A percentile compares a stretch with the other conserved stretches of the same genome.
Conservation (phyloP, 2,888 invertebrate species). For the Gastrophysa polygoni region DNA sequence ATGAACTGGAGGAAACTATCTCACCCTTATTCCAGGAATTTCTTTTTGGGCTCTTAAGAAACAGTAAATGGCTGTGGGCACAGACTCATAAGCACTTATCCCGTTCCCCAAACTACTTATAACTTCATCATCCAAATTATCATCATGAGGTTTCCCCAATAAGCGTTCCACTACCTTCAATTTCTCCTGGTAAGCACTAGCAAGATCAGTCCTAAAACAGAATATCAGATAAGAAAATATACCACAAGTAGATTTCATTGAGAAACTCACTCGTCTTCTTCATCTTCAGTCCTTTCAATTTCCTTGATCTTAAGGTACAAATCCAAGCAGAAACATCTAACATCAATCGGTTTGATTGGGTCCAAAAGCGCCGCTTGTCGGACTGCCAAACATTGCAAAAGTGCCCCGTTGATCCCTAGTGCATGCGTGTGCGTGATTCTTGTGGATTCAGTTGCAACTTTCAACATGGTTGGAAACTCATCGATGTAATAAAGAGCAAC, state of each 20-base stretch:
- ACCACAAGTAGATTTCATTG: constrained; percentile 19
- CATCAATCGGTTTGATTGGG: constrained; percentile 59
- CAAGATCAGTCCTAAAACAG: constrained; percentile 13
- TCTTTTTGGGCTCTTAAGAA: constrained; percentile 64
- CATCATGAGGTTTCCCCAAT: constrained; percentile 54
- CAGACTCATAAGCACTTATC: constrained; percentile 70
- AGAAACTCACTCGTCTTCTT: constrained; percentile 39
- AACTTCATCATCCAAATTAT: constrained; percentile 60
- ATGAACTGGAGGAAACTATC: neutral
- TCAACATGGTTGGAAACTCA: constrained; percentile 60
- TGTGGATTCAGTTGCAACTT: constrained; percentile 61
- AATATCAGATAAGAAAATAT: too few relatives aligned
- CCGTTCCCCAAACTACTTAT: constrained; percentile 64
- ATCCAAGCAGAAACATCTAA: constrained; percentile 59
- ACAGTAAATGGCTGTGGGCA: constrained; percentile 75
- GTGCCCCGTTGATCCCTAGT: constrained; percentile 64
- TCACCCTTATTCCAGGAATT: constrained; percentile 60
- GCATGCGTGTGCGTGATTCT: constrained; percentile 69
- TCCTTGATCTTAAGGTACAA: constrained; percentile 62
- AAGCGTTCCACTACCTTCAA: constrained; percentile 62
- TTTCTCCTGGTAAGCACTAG: constrained; percentile 61
- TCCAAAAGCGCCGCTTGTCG: constrained; percentile 61
- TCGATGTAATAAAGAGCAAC: constrained; percentile 66
- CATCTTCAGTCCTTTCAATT: constrained; percentile 57
- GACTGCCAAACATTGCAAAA: constrained; percentile 66